Base-by-base conservation (phyloP, 2,888 invertebrate genomes). In the Trisateles emortualis region DNA sequence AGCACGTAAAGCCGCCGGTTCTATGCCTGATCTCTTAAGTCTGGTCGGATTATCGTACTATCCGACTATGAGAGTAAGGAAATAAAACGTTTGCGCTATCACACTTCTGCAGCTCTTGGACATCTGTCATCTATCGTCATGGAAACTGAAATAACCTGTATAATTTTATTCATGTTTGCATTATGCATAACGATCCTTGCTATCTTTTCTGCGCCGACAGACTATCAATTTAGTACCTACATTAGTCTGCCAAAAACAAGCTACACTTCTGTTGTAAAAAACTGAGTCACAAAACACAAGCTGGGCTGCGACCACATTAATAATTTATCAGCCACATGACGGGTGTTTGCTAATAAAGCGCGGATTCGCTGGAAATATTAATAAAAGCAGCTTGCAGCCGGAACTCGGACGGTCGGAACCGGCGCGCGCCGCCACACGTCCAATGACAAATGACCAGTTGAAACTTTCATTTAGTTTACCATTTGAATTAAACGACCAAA, bases 321-420 rank as follows among this genome's bases (percentile, higher is more conserved):
- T 92, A 92, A 92, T 92, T 92, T 92, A 92, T 92, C 91, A 91
- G 90, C 87, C 91, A 76, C 86, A 89, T 91, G 92, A 92, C 92
- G 88, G 87, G 87, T 91, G 92, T 92, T 92, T 91, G 90, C 92
- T 92, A 92, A 92, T 92, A 92, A 92, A 92, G 90, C 92, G 88
- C 83, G 83, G 88, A 88, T 89, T 91, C 88, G 83, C 82, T 88
- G 89, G 87, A 91, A 92, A 92, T 92, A 92, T 92, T 91, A 92
- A 92, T 92, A 92, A 92, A 91, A 90, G 88, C 89, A 85, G 87
- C 86, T 81, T 87, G 89, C 87, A 83, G 79, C 81, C 85, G 87
- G 88, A 87, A 87, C 84, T 78, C 79, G 79, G 72, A 74, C 78
- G 81, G 81, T 76, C 83, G 83, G 80, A 73, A 77, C 78, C 72